Conservation (phyloP, 2,113 vertebrate genomes). For the Phrynosoma blainvillii region DNA sequence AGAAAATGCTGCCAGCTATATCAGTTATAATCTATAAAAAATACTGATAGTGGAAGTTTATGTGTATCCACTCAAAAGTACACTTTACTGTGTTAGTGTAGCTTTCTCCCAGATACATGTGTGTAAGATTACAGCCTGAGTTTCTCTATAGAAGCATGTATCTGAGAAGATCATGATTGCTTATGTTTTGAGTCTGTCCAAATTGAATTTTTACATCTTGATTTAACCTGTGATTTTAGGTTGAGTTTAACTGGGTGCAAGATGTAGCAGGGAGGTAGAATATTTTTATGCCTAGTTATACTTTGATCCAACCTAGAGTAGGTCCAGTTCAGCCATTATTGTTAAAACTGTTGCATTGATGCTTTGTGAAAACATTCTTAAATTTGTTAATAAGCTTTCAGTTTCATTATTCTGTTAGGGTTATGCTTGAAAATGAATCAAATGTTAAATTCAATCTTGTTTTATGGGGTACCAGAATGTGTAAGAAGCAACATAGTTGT, state of each 20-base stretch:
- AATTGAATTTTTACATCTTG: neutral
- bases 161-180: neutral
- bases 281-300: neutral
- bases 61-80: neutral
- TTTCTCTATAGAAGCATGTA: neutral
- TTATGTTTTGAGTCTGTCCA: neutral
- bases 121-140: neutral
- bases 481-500: neutral
- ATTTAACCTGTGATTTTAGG: neutral
- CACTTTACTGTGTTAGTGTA: neutral
- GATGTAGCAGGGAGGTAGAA: neutral
- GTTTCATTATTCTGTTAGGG: neutral
- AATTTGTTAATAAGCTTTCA: neutral
- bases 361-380: neutral
- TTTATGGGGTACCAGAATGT: neutral
- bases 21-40: neutral
- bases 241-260: neutral
- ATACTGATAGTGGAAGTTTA: neutral
- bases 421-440: neutral
- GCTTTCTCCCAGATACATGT: neutral
- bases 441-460: neutral
- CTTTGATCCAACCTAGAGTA: neutral
- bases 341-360: neutral
- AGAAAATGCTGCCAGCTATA: neutral
- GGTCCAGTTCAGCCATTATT: neutral